Conservation (phyloP, 2,888 invertebrate species). For the Lasius platythorax region DNA sequence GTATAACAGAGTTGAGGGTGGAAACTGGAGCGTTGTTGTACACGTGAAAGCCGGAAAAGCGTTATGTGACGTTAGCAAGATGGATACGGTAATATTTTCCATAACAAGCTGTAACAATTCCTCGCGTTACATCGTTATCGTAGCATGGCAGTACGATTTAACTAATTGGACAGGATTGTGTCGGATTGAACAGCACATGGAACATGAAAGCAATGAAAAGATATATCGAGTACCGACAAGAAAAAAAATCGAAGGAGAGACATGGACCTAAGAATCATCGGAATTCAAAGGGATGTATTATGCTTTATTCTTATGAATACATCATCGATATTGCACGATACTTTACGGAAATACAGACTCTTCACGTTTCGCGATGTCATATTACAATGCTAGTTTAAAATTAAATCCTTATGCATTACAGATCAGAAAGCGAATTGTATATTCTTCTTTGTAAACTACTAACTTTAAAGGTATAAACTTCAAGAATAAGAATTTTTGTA, state of each 20-base stretch:
- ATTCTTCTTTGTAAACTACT: not conserved
- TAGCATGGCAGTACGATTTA: slow-evolving; percentile 12
- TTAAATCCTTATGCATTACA: not conserved
- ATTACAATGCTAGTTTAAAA: not conserved
- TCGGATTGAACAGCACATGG: not conserved
- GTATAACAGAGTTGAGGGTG: slow-evolving; percentile 33
- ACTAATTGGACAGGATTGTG: slow-evolving; percentile 43
- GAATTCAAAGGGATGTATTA: slow-evolving; percentile 2
- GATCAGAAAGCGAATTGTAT: not conserved
- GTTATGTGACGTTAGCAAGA: not conserved
- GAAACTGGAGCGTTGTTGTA: slow-evolving; percentile 25
- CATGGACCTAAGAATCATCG: not conserved
- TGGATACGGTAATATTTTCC: slow-evolving; percentile 14
- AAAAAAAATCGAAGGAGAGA: not conserved
- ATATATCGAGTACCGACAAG: slow-evolving; percentile 13
- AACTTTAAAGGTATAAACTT: not conserved
- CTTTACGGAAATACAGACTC: not conserved
- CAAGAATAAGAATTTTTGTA: not conserved
- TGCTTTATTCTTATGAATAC: not conserved
- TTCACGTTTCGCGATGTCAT: not conserved
- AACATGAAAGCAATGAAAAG: not conserved
- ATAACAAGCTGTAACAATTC: slow-evolving; percentile 32
- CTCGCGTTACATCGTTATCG: slow-evolving; percentile 11
- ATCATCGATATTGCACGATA: slow-evolving; percentile 7
- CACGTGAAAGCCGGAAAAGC: slow-evolving; percentile 4